phyloP scores from a whole-genome alignment of 2,888 invertebrate species.

The Phragmatobia fuliginosa region DNA sequence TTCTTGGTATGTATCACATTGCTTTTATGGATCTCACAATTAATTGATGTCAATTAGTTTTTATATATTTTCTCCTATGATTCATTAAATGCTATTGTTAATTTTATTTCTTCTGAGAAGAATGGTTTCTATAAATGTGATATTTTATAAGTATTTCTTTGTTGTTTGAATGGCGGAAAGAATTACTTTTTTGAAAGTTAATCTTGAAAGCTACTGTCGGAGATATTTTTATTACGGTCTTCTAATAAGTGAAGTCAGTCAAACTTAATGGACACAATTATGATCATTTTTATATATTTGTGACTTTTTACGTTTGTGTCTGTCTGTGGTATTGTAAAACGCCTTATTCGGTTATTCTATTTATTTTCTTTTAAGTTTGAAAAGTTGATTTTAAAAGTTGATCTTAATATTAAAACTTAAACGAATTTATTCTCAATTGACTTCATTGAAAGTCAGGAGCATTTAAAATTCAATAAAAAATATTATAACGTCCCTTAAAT shows the following conservation, averaged over 20 bases:
- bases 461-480: too few relatives aligned
- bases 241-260: neutral
- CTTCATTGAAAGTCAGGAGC: too few relatives aligned
- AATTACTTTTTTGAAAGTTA: neutral
- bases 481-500: too few relatives aligned
- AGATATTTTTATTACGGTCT: neutral
- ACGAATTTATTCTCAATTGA: too few relatives aligned
- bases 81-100: slow-evolving; percentile 3
- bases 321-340: too few relatives aligned
- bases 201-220: neutral
- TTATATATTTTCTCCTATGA: slow-evolving; percentile 6
- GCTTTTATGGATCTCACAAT: neutral
- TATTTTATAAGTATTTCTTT: neutral
- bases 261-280: neutral
- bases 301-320: neutral
- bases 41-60: slow-evolving; percentile 9
- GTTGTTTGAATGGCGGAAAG: neutral
- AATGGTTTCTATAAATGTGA: neutral
- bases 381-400: too few relatives aligned
- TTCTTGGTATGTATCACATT: slow-evolving; percentile 4
- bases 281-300: neutral
- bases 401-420: too few relatives aligned
- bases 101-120: neutral
- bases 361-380: too few relatives aligned
- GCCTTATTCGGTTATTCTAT: too few relatives aligned